phyloP scores from a whole-genome alignment of 2,113 vertebrate species.

The Rhea pennata region DNA sequence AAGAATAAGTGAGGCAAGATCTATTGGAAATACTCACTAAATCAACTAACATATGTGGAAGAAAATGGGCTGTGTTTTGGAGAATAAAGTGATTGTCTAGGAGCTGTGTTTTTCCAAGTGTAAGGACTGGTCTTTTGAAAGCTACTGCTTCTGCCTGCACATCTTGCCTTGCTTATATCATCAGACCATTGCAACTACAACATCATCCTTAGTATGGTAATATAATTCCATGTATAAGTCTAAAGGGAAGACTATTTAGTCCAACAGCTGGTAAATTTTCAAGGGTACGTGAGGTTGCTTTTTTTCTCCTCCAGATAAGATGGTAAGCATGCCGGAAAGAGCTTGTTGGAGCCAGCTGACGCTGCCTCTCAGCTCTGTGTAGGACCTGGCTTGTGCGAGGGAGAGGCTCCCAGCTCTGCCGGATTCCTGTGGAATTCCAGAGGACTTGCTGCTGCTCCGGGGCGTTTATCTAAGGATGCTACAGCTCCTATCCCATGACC shows the following conservation, averaged over 20 bases:
- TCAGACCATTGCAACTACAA: neutral
- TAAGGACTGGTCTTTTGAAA: neutral
- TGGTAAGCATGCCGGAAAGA: accelerated
- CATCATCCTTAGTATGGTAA: neutral
- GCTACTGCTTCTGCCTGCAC: neutral
- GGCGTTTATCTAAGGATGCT: neutral
- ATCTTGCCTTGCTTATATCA: neutral
- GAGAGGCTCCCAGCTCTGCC: neutral
- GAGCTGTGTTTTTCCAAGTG: neutral
- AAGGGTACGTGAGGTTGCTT: neutral
- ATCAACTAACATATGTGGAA: neutral
- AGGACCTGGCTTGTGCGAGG: neutral
- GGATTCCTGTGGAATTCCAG: neutral
- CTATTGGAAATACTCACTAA: slow-evolving; percentile 7
- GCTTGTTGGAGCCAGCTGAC: neutral
- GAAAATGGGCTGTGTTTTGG: accelerated
- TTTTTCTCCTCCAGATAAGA: neutral
- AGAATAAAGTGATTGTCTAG: neutral
- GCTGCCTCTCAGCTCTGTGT: neutral
- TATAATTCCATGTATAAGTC: neutral
- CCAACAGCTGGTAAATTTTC: neutral
- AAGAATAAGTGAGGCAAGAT: neutral
- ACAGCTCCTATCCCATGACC: neutral
- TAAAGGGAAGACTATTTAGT: neutral
- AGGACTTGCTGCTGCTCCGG: neutral